These are phyloP conservation scores for Tromatobia lineatoria DNA, from an alignment of 2,888 invertebrate genomes.

Conservation along the genomic window DNA sequence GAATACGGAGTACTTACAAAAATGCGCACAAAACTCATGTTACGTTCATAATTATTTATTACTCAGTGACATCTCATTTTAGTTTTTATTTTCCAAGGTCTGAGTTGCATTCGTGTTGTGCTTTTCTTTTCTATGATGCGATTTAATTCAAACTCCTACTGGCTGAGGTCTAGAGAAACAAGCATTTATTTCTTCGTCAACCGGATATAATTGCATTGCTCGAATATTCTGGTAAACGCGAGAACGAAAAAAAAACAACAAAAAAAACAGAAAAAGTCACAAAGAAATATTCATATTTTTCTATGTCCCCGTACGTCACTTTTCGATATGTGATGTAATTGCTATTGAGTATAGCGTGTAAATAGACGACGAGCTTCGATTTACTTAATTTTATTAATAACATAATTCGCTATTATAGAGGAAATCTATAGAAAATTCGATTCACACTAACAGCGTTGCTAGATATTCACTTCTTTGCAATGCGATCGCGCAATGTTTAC, in stretches of 20 bases:
- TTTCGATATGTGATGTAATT: conserved; percentile 49
- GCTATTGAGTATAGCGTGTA: conserved; percentile 52
- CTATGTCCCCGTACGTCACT: conserved; percentile 56
- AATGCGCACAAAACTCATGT: conserved; percentile 58
- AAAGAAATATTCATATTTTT: conserved; percentile 67
- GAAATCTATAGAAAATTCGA: conserved; percentile 38
- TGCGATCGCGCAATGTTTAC: conserved; percentile 45
- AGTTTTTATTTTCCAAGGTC: conserved; percentile 26
- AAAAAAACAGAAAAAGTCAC: conserved; percentile 39
- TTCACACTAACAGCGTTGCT: conserved; percentile 2
- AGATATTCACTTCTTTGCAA: conserved; percentile 18
- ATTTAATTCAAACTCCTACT: conserved; percentile 26
- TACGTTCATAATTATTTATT: conserved; percentile 34
- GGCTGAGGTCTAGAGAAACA: conserved; percentile 45
- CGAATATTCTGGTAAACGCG: conserved; percentile 55
- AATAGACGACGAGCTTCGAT: conserved; percentile 53
- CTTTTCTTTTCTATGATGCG: conserved; percentile 13
- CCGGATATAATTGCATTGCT: conserved; percentile 30
- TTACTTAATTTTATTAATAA: conserved; percentile 53
- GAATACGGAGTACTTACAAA: conserved; percentile 22
- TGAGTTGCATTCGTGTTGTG: conserved; percentile 36
- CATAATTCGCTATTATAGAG: conserved; percentile 44
- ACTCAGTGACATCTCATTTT: conserved; percentile 28
- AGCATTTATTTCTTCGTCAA: conserved; percentile 59
- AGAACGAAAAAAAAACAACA: conserved; percentile 13